A percentile compares a stretch with the other conserved stretches of the same genome.
Evolutionary conservation across 2,113 vertebrate genomes (phyloP).

Genomic region (Empidonax traillii): DNA sequence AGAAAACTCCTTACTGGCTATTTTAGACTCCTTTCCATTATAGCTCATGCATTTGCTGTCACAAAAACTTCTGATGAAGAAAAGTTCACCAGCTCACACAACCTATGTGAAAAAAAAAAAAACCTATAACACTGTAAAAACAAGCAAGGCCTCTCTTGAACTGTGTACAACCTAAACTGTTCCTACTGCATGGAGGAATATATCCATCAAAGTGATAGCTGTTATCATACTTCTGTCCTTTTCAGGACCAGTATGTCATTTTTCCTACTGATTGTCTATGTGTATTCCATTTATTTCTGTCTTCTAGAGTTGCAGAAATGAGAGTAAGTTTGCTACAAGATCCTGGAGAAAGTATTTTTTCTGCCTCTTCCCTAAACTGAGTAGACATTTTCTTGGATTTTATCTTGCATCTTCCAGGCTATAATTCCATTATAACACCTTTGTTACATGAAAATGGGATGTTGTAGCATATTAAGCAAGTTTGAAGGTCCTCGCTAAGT

Average conservation of each 20-base stretch:
- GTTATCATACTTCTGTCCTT: not conserved
- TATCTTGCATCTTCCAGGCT: not conserved
- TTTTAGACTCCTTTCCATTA: not conserved
- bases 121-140: not conserved
- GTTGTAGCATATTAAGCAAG: not conserved
- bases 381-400: not conserved
- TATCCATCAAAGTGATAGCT: not conserved
- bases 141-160: not conserved
- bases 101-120: not conserved
- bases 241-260: not conserved
- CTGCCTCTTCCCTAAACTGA: not conserved
- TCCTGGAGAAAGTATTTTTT: not conserved
- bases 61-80: not conserved
- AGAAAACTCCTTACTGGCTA: not conserved
- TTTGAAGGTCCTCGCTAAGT: not conserved
- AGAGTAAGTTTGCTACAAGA: not conserved
- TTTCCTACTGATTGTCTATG: not conserved
- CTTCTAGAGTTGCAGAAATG: not conserved
- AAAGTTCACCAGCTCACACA: not conserved
- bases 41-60: not conserved
- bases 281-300: not conserved
- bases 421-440: not conserved
- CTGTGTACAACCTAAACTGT: not conserved
- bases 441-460: not conserved
- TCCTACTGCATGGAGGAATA: not conserved